phyloP scores from a whole-genome alignment of 2,888 invertebrate genomes.

The Lycophotia porphyrea region DNA sequence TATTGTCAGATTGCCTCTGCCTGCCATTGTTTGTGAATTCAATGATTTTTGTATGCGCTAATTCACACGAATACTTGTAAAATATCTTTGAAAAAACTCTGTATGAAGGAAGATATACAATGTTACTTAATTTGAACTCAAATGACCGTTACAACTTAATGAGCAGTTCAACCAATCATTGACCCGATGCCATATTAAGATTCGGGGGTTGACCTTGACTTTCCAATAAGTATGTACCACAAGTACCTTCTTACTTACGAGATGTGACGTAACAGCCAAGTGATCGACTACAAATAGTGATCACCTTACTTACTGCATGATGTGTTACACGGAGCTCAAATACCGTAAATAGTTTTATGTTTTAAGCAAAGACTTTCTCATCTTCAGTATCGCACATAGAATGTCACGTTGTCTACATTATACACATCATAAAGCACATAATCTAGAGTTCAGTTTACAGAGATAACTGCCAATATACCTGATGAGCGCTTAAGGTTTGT shows the following conservation, averaged over 20 bases:
- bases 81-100: not conserved
- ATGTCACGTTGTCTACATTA: too few relatives aligned
- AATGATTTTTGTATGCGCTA: slow-evolving; percentile 23
- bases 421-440: too few relatives aligned
- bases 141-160: slow-evolving; percentile 32
- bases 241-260: slow-evolving; percentile 4
- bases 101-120: not conserved
- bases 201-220: slow-evolving; percentile 51
- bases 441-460: too few relatives aligned
- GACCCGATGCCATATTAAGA: slow-evolving; percentile 21
- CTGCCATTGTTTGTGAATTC: slow-evolving; percentile 35
- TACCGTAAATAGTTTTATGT: not conserved
- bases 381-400: too few relatives aligned
- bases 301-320: slow-evolving; percentile 15
- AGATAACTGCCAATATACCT: too few relatives aligned
- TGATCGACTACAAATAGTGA: slow-evolving; percentile 29
- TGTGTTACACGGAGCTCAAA: not conserved
- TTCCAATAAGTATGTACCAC: slow-evolving; percentile 33
- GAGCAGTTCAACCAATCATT: not conserved
- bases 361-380: too few relatives aligned
- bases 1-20: slow-evolving; percentile 12
- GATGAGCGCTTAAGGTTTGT: too few relatives aligned
- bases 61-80: slow-evolving; percentile 22
- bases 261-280: slow-evolving; percentile 32
- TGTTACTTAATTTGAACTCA: slow-evolving; percentile 1